A percentile compares a stretch with the other conserved stretches of the same genome.
phyloP scores from a whole-genome alignment of 2,888 invertebrate species.

The Tipula unca region DNA sequence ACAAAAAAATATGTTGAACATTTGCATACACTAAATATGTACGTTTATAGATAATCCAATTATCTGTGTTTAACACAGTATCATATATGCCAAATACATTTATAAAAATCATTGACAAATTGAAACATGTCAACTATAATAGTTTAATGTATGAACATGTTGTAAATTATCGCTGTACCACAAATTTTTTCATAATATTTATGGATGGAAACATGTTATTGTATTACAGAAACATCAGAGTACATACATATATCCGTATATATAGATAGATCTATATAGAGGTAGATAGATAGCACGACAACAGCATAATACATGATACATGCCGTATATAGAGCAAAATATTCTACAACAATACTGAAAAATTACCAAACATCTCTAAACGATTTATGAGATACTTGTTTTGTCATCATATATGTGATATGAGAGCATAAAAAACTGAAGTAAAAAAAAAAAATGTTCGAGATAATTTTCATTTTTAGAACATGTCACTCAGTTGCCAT shows the following conservation, averaged over 20 bases:
- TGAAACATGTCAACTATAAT: not conserved
- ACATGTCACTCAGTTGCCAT: not conserved
- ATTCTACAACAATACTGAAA: not conserved
- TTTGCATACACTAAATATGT: not conserved
- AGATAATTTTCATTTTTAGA: not conserved
- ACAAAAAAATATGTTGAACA: not conserved
- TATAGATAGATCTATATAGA: not conserved
- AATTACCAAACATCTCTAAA: not conserved
- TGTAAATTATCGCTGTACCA: not conserved
- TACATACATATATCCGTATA: not conserved
- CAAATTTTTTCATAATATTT: not conserved
- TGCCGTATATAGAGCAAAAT: not conserved
- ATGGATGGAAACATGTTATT: not conserved
- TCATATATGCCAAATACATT: not conserved
- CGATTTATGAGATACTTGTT: not conserved
- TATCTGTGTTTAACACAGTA: not conserved
- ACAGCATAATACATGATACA: not conserved
- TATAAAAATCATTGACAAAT: not conserved
- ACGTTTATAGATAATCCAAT: not conserved
- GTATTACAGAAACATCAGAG: not conserved
- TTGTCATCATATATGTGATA: not conserved
- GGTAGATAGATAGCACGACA: not conserved
- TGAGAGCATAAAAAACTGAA: not conserved
- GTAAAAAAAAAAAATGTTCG: not conserved
- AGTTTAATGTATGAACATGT: not conserved